A percentile compares a stretch with the other conserved stretches of the same genome.
These are phyloP conservation scores for Casuarius casuarius DNA, from an alignment of 2,113 vertebrate species.

Conservation along the genomic window DNA sequence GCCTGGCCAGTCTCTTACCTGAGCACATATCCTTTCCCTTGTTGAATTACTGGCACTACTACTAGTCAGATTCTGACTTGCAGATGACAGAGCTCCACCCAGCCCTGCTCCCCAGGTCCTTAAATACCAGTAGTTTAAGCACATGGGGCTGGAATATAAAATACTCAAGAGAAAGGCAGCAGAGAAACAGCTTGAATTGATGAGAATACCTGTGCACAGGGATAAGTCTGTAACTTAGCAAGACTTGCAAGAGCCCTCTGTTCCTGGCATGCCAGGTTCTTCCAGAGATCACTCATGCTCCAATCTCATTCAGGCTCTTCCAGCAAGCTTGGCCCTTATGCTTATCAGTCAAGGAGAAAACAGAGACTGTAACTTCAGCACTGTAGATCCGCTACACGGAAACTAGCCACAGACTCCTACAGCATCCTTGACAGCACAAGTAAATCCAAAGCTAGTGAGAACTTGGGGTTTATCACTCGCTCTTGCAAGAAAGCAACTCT, in stretches of 20 bases:
- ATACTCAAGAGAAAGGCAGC: not conserved
- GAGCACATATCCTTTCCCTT: not conserved
- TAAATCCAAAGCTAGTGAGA: not conserved
- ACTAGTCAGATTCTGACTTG: not conserved
- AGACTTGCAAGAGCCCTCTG: not conserved
- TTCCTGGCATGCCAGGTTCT: not conserved
- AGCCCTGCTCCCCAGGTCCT: not conserved
- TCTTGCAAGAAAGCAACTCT: not conserved
- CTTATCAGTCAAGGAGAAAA: not conserved
- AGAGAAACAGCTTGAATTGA: not conserved
- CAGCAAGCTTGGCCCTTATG: not conserved
- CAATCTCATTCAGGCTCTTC: not conserved
- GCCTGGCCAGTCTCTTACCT: not conserved
- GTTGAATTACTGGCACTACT: not conserved
- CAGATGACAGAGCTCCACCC: not conserved
- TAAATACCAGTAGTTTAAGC: not conserved
- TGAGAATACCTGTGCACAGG: not conserved
- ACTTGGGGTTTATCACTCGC: not conserved
- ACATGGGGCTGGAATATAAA: not conserved
- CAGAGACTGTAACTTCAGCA: not conserved
- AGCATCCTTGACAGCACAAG: not conserved
- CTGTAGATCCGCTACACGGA: not conserved
- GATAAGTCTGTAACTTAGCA: not conserved
- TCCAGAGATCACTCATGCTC: not conserved
- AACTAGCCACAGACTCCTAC: not conserved